Evolutionary conservation across 2,797 vertebrate species (phyloP).

Genomic region (Melanotaenia nigrans): DNA sequence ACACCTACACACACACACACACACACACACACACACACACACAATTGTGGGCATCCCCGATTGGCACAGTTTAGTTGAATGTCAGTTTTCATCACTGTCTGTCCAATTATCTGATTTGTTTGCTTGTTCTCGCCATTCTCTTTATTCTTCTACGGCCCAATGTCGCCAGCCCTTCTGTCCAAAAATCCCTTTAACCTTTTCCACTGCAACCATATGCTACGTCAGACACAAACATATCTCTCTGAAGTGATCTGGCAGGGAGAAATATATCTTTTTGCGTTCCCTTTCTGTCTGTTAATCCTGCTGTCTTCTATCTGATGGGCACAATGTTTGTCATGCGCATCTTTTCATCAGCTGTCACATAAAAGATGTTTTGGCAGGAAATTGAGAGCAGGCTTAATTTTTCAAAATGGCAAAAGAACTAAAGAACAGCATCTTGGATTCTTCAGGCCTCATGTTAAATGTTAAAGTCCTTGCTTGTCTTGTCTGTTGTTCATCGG

Average conservation of each 20-base stretch:
- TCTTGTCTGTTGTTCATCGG: too few species aligned
- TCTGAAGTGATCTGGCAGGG: conserved; percentile 45
- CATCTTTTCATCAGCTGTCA: conserved; percentile 8
- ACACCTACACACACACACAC: not conserved
- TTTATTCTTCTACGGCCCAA: conserved; percentile 18
- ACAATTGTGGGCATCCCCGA: conserved; percentile 10
- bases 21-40: not conserved
- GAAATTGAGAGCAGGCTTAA: not conserved
- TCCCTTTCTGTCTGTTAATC: conserved; percentile 12
- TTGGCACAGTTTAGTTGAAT: conserved; percentile 26
- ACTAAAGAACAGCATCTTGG: not conserved
- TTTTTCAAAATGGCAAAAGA: not conserved
- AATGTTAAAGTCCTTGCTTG: not conserved
- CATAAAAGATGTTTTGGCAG: conserved; percentile 21
- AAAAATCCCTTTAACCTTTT: conserved; percentile 46
- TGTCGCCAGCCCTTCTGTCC: conserved; percentile 22
- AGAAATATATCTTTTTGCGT: not conserved
- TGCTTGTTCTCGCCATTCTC: conserved; percentile 12
- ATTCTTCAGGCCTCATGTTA: not conserved
- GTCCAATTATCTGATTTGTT: conserved; percentile 29
- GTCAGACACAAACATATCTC: conserved; percentile 45
- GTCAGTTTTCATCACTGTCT: conserved; percentile 47
- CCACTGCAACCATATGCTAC: conserved; percentile 38
- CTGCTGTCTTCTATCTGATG: conserved; percentile 13
- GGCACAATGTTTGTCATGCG: conserved; percentile 27